Evolutionary conservation across 2,888 invertebrate genomes (phyloP), one percentile per base, ranked within the genome.

Genomic region (Strigamia transsilvanica): DNA sequence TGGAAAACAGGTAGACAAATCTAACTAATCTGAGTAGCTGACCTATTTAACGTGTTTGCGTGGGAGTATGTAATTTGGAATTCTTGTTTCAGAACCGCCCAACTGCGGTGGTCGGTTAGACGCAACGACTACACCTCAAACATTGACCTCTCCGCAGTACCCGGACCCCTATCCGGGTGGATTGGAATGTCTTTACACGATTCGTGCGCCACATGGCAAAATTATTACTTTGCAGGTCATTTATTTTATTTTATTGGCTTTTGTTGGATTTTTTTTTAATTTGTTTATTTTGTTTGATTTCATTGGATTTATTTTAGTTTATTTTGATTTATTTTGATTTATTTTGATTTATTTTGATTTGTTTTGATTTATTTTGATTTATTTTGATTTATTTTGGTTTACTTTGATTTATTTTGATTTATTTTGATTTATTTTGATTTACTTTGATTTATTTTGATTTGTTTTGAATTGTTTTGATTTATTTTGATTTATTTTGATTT

Each of bases 81-180:
- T 51, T 82, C 46, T 82, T 9, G 27, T 32, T 83, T 80, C 83
- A 87, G 88, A 88, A 51, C 96, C 97, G 13, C 96, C 97, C 86
- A 92, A 92, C 77, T 98, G 98, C 87, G 97, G 97, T 46, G 97
- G 97, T 38, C 92, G 91, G 82, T 89, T 98, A 78, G 91, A 94
- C 86, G 97, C 97, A 0, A 94, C 95, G 13, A 92, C 94, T 79
- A 96, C 96, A 89, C 93, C 94, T 38, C 97, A 98, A 90, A 91
- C 94, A 3, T 90, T 98, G 80, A 93, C 93, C 18, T 97, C 97
- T 77, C 96, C 98, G 82, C 95, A 96, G 82, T 97, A 96, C 89
- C 98, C 98, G 0, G 93, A 93, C 85, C 93, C 93, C 85, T 97
- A 97, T 89, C 97, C 98, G 0, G 97, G 97, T 81, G 98, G 98